Base-by-base conservation (phyloP, 2,797 vertebrate species). In the Natrix natrix region DNA sequence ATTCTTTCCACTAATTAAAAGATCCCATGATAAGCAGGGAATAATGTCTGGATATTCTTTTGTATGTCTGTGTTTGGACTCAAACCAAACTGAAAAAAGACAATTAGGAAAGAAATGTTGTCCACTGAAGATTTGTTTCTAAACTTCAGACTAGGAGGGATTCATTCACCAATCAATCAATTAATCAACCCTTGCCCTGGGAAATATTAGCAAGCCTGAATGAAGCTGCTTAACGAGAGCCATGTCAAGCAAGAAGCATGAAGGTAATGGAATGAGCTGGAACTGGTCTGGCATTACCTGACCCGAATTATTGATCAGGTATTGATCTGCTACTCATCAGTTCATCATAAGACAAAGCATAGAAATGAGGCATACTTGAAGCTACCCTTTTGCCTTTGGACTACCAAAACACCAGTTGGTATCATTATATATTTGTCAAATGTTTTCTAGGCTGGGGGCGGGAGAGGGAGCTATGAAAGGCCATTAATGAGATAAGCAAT, bases 1-100 rank as follows among this genome's bases (percentile, higher is more conserved):
- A 90, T 43, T 10, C 2, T 8, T 95, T 89, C 17, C n/a, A 78
- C 0, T 93, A 93, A 60, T 3, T 90, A 91, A 16, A 91, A 78
- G 0, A 93, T 8, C 16, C 43, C 12, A 86, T 91, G 43, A 59
- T 89, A 78, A 95, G 61, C 1, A 60, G 91, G 69, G 59, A 2
- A 0, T 94, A 3, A 0, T 94, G 60, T 74, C 90, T 92, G 55
- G 54, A 0, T 87, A 2, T 43, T 3, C 48, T 83, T 95, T 94
- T 88, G 69, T 4, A 5, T 0, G 55, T 56, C 0, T 92, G 54
- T 91, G 91, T 87, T 74, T 32, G 92, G 22, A 32, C 8, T 61
- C 17, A 17, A 43, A 5, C 83, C 55, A 91, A 57, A 13, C 32
- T 28, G 55, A 22, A n/a, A 56, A 63, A 32, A 59, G 13, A 59